These are phyloP conservation scores for Pogonognathellus flavescens DNA, from an alignment of 1,140 invertebrate genomes.

Conservation along the genomic window DNA sequence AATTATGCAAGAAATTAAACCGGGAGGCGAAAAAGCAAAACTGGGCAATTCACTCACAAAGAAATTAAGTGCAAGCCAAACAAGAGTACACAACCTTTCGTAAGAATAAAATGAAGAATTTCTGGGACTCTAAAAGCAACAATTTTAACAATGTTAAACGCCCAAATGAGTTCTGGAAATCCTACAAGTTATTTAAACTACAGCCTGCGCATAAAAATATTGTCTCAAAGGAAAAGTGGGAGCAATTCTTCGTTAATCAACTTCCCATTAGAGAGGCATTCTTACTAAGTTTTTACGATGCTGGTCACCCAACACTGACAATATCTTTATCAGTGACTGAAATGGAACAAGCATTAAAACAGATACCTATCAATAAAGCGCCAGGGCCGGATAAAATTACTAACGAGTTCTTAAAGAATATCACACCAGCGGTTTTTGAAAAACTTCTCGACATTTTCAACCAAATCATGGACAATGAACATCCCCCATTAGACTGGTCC, in stretches of 20 bases:
- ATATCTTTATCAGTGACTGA: background rate
- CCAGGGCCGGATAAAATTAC: constrained; percentile 63
- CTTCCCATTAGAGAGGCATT: background rate
- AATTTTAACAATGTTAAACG: background rate
- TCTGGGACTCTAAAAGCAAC: background rate
- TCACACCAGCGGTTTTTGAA: background rate
- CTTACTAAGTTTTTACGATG: background rate
- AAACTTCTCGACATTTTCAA: constrained; percentile 7
- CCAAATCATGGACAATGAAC: background rate
- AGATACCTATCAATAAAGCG: no score
- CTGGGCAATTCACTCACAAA: no score
- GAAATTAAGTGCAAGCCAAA: no score
- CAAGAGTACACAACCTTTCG: background rate
- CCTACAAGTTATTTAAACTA: background rate
- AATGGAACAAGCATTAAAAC: background rate
- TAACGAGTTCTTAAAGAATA: no score
- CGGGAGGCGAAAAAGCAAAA: no score
- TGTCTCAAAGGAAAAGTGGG: background rate
- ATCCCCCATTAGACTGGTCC: background rate
- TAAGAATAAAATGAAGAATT: background rate
- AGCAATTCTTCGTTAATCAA: background rate
- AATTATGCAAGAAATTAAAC: no score
- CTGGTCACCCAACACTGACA: background rate
- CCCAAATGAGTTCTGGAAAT: background rate
- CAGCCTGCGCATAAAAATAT: background rate